A percentile compares a stretch with the other conserved stretches of the same genome.
These are phyloP conservation scores for Drosophila glabriapex DNA, from an alignment of 2,888 invertebrate species.

Conservation along the genomic window DNA sequence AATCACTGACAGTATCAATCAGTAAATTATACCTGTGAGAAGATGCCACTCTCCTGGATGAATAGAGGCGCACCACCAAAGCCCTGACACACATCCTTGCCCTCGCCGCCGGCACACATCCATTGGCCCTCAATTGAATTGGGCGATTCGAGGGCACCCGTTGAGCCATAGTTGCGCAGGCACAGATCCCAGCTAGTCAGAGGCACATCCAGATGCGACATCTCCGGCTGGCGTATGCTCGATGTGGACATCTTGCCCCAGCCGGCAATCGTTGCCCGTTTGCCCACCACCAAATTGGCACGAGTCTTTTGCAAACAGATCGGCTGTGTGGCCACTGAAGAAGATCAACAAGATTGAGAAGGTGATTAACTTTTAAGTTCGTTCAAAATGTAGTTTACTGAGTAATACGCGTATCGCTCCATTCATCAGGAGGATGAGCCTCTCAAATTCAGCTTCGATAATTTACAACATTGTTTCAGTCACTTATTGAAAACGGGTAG, in stretches of 20 bases:
- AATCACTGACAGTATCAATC: too few species aligned
- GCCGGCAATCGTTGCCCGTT: constrained; percentile 84
- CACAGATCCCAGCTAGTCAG: constrained; percentile 89
- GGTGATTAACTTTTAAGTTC: background rate
- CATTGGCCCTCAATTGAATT: constrained; percentile 87
- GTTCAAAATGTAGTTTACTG: background rate
- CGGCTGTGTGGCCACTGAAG: constrained; percentile 91
- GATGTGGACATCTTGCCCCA: constrained; percentile 89
- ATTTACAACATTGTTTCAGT: constrained; percentile 27
- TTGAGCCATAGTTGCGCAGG: constrained; percentile 89
- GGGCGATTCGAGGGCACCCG: constrained; percentile 87
- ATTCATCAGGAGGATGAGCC: background rate
- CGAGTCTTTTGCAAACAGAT: constrained; percentile 88
- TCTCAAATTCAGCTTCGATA: background rate
- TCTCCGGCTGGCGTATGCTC: constrained; percentile 86
- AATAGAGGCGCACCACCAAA: constrained; percentile 92
- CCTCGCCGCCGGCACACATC: constrained; percentile 91
- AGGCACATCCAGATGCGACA: constrained; percentile 90
- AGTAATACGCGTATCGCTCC: constrained; percentile 1
- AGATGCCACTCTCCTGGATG: constrained; percentile 87
- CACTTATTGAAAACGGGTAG: constrained; percentile 16
- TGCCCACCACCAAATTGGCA: constrained; percentile 84
- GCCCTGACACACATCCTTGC: constrained; percentile 91
- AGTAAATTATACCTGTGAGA: constrained; percentile 87
- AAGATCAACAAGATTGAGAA: background rate